phyloP scores from a whole-genome alignment of 2,797 vertebrate species.

The Enteromius viviparus region DNA sequence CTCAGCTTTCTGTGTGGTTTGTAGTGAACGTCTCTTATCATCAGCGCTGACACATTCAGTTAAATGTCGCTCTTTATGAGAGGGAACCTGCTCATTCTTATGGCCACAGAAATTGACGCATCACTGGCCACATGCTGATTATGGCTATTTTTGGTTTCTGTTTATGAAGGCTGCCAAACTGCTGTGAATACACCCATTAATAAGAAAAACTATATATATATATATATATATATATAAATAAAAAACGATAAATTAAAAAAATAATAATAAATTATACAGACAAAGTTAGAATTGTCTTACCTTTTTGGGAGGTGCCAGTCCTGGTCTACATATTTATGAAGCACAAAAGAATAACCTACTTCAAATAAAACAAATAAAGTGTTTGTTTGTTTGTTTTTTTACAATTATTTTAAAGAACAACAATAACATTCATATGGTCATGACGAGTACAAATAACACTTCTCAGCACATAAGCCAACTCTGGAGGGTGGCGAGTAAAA shows the following conservation, averaged over 20 bases:
- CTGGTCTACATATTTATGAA: background rate
- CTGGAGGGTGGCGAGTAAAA: constrained; percentile 53
- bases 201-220: background rate
- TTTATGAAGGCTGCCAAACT: constrained; percentile 42
- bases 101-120: constrained; percentile 54
- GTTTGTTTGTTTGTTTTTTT: background rate
- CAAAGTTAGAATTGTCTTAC: background rate
- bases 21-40: constrained; percentile 61
- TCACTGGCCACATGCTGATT: constrained; percentile 70
- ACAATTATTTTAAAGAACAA: background rate
- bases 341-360: background rate
- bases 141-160: constrained; percentile 69
- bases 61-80: constrained; percentile 50
- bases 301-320: background rate
- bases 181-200: constrained; percentile 7
- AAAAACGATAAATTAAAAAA: background rate
- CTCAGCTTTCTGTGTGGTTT: constrained; percentile 63
- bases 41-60: constrained; percentile 65
- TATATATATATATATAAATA: background rate
- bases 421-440: background rate
- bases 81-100: constrained; percentile 37
- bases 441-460: background rate
- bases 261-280: background rate
- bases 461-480: background rate
- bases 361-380: constrained; percentile 2